Conservation (phyloP, 2,113 vertebrate species). For the Lanius ludovicianus region DNA sequence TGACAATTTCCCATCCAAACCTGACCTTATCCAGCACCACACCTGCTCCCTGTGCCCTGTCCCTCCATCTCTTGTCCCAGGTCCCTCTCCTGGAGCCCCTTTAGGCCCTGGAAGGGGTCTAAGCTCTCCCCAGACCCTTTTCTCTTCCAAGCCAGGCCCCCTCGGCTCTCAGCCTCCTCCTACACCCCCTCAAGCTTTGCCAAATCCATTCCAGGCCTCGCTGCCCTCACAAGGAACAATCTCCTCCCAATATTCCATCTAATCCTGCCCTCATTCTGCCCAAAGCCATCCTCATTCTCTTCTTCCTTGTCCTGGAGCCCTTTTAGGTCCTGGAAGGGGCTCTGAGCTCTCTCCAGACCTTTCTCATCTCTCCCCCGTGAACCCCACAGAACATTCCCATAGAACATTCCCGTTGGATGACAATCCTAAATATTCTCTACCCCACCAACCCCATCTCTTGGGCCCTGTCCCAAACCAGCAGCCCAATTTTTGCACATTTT, state of each 20-base stretch:
- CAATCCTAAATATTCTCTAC: neutral
- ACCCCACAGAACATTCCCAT: neutral
- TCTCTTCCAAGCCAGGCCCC: neutral
- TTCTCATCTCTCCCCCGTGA: neutral
- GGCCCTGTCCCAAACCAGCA: neutral
- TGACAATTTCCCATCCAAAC: no score
- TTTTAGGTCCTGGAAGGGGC: neutral
- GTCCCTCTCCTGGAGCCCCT: neutral
- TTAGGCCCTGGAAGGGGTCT: neutral
- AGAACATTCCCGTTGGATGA: no score
- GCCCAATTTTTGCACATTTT: neutral
- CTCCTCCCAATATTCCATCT: neutral
- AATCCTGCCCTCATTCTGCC: neutral
- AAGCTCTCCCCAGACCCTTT: neutral
- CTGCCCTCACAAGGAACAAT: neutral
- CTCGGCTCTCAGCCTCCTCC: neutral
- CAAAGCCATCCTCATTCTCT: no score
- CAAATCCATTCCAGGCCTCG: neutral
- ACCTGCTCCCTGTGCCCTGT: no score
- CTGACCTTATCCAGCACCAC: neutral
- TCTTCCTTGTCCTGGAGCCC: neutral
- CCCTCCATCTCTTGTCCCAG: neutral
- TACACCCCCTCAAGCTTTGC: neutral
- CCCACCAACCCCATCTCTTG: neutral
- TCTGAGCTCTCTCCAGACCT: neutral